Evolutionary conservation across 2,113 vertebrate genomes (phyloP).

Genomic region (Semnornis frantzii): DNA sequence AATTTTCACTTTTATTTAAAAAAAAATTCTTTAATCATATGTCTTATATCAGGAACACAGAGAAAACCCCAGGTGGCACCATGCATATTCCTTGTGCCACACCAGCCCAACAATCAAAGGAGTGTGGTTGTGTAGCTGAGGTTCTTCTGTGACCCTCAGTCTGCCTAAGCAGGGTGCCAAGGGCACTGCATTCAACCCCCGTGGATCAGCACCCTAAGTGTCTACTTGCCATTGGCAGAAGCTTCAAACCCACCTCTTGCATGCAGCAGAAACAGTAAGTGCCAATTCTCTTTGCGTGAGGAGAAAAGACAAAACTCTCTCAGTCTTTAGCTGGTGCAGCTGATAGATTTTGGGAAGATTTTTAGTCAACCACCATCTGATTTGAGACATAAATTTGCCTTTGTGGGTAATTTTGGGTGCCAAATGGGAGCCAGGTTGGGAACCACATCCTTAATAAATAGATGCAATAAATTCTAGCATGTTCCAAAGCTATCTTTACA

Average conservation of each 20-base stretch:
- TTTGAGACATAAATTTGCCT: background rate
- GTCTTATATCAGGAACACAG: background rate
- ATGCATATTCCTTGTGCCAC: fast-evolving
- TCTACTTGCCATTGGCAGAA: background rate
- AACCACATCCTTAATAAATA: background rate
- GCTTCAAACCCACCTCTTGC: background rate
- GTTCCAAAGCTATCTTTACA: background rate
- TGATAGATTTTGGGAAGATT: background rate
- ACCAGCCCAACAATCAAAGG: background rate
- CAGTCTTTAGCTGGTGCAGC: fast-evolving
- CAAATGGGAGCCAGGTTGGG: background rate
- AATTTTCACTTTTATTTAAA: background rate
- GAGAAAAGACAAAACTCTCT: background rate
- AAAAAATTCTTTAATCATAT: conserved; percentile 25
- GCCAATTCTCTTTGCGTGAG: background rate
- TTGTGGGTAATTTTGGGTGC: background rate
- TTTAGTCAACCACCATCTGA: background rate
- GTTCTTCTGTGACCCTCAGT: background rate
- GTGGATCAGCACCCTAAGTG: background rate
- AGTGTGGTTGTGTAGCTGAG: background rate
- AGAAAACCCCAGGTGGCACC: background rate
- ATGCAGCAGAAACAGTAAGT: background rate
- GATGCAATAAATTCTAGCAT: background rate
- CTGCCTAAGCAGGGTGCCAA: background rate
- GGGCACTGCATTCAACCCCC: background rate